Conservation (phyloP, 1,140 invertebrate species). For the Babylonia areolata region DNA sequence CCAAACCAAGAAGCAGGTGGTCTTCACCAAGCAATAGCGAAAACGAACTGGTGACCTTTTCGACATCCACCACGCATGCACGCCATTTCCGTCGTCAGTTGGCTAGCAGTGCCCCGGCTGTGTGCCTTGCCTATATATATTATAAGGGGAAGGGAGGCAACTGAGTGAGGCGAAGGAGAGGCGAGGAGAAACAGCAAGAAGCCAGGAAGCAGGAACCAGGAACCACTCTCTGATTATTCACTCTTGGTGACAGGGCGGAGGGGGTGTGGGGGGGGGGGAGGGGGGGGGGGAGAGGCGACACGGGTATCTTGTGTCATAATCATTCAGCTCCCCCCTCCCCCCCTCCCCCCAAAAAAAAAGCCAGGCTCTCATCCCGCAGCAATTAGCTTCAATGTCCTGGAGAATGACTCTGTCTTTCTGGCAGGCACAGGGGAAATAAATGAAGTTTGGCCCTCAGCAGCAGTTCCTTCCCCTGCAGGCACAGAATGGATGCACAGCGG, state of each 20-base stretch:
- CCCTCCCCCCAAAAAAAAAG: neutral
- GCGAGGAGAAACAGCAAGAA: too few relatives aligned
- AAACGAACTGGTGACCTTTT: too few relatives aligned
- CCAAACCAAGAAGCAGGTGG: too few relatives aligned
- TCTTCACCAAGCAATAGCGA: too few relatives aligned
- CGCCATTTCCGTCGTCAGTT: too few relatives aligned
- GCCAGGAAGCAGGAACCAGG: too few relatives aligned
- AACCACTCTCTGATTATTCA: neutral
- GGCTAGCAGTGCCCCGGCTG: too few relatives aligned
- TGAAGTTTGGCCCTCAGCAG: neutral
- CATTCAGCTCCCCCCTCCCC: neutral
- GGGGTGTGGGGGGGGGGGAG: too few relatives aligned
- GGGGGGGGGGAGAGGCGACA: neutral
- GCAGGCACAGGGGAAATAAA: neutral
- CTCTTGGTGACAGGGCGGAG: neutral
- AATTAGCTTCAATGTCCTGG: slow-evolving; percentile 19
- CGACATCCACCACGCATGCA: too few relatives aligned
- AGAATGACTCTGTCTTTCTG: slow-evolving; percentile 13
- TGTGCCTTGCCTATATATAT: too few relatives aligned
- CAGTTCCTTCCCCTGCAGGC: neutral
- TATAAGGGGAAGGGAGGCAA: too few relatives aligned
- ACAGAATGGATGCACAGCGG: neutral
- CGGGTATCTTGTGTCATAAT: slow-evolving; percentile 18
- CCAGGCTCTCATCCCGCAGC: neutral
- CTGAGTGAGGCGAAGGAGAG: too few relatives aligned